Evolutionary conservation across 2,797 vertebrate species (phyloP).

Genomic region (Sebastiscus albofasciatus): DNA sequence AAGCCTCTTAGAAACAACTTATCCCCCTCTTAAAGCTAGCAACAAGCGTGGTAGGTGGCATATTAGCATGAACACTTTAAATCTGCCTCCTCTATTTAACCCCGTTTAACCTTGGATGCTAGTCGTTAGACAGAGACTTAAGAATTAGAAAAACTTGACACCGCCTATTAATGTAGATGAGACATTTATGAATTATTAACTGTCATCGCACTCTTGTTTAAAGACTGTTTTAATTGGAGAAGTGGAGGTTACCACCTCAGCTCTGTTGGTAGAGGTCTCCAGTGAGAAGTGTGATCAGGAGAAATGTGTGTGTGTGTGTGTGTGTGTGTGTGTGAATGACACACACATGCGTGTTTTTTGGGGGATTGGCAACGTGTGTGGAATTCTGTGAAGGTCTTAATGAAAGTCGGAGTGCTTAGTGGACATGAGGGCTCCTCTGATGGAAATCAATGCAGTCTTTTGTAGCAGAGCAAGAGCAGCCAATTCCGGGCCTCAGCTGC

Average conservation of each 20-base stretch:
- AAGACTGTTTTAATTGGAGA: constrained; percentile 24
- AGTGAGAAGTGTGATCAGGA: not conserved
- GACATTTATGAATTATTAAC: constrained; percentile 43
- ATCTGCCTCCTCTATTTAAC: constrained; percentile 32
- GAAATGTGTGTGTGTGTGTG: not conserved
- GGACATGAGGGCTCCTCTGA: constrained; percentile 65
- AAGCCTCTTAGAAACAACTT: constrained; percentile 46
- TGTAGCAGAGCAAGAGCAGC: constrained; percentile 62
- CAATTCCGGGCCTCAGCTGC: constrained; percentile 58
- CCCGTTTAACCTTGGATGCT: constrained; percentile 19
- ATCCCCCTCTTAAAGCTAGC: constrained; percentile 30
- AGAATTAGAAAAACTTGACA: constrained; percentile 13
- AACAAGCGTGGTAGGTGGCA: constrained; percentile 28
- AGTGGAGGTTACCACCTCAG: not conserved
- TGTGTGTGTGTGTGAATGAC: not conserved
- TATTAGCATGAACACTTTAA: constrained; percentile 28
- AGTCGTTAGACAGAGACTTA: not conserved
- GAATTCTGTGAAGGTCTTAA: constrained; percentile 67
- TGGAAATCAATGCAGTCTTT: constrained; percentile 81
- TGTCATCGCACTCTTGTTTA: not conserved
- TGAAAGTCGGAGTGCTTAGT: constrained; percentile 69
- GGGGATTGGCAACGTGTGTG: constrained; percentile 30
- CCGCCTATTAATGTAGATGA: constrained; percentile 10
- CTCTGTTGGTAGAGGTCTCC: constrained; percentile 8
- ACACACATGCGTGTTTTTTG: not conserved